Conservation (phyloP, 2,113 vertebrate species). For the Serinus canaria region DNA sequence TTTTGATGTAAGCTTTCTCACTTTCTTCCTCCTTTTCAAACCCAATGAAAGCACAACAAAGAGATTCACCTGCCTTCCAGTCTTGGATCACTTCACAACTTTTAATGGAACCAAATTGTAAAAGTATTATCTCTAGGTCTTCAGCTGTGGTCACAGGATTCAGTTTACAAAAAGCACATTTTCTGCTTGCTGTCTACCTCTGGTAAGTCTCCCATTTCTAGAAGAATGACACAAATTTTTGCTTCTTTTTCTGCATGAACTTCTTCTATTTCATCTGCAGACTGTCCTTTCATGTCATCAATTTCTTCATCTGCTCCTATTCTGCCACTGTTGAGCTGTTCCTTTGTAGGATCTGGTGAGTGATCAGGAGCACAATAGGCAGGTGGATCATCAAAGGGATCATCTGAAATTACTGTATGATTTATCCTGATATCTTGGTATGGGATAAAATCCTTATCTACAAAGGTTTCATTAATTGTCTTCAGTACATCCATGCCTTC, state of each 20-base stretch:
- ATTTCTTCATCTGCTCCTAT: constrained; percentile 96
- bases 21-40: not conserved
- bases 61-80: not conserved
- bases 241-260: constrained; percentile 89
- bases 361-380: constrained; percentile 84
- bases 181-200: constrained; percentile 90
- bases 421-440: constrained; percentile 97
- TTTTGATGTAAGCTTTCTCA: not conserved
- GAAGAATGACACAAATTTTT: constrained; percentile 90
- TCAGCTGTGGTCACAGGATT: constrained; percentile 96
- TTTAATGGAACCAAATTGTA: constrained; percentile 89
- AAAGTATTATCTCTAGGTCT: constrained; percentile 96
- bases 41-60: not conserved
- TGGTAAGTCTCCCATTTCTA: constrained; percentile 95
- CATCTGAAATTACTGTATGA: constrained; percentile 92
- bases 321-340: constrained; percentile 91
- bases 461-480: constrained; percentile 92
- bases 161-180: constrained; percentile 95
- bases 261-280: constrained; percentile 82
- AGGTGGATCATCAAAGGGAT: constrained; percentile 91
- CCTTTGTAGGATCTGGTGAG: constrained; percentile 90
- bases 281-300: constrained; percentile 79
- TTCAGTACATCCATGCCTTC: constrained; percentile 90
- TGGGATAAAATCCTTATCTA: constrained; percentile 91
- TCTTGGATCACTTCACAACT: constrained; percentile 33